Evolutionary conservation across 1,140 invertebrate genomes (phyloP).

Genomic region (Apis dorsata): DNA sequence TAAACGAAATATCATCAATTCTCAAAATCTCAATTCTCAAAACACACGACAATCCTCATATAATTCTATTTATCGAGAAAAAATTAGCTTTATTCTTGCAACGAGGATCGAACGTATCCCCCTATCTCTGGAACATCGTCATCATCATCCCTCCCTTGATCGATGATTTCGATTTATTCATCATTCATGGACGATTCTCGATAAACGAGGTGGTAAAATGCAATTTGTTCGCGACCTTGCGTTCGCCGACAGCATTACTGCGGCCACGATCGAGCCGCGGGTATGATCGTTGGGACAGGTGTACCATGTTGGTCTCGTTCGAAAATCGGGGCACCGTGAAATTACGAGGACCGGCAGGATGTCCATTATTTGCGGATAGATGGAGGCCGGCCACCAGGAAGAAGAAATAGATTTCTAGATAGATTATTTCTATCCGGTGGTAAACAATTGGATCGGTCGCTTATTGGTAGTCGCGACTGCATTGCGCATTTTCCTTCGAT

Average conservation of each 20-base stretch:
- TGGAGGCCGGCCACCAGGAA: no score
- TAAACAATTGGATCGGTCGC: not conserved
- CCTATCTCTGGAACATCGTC: not conserved
- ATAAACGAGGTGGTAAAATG: constrained; percentile 23
- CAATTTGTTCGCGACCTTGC: constrained; percentile 41
- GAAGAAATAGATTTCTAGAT: constrained; percentile 5
- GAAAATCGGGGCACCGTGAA: not conserved
- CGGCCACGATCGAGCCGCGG: constrained; percentile 28
- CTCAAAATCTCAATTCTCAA: no score
- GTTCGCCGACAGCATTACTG: constrained; percentile 2
- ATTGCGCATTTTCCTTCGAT: constrained; percentile 17
- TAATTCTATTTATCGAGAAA: no score
- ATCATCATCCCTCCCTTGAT: not conserved
- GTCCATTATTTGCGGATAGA: constrained; percentile 14
- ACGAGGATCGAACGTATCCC: not conserved
- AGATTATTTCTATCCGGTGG: not conserved
- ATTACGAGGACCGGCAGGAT: not conserved
- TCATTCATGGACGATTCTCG: constrained; percentile 6
- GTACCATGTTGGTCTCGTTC: not conserved
- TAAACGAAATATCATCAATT: no score
- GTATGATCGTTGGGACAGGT: not conserved
- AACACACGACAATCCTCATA: no score
- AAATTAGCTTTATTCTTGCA: no score
- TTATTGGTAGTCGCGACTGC: not conserved
- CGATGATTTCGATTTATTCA: not conserved